Evolutionary conservation across 2,113 vertebrate species (phyloP).

Genomic region (Tretioscincus oriximinensis): DNA sequence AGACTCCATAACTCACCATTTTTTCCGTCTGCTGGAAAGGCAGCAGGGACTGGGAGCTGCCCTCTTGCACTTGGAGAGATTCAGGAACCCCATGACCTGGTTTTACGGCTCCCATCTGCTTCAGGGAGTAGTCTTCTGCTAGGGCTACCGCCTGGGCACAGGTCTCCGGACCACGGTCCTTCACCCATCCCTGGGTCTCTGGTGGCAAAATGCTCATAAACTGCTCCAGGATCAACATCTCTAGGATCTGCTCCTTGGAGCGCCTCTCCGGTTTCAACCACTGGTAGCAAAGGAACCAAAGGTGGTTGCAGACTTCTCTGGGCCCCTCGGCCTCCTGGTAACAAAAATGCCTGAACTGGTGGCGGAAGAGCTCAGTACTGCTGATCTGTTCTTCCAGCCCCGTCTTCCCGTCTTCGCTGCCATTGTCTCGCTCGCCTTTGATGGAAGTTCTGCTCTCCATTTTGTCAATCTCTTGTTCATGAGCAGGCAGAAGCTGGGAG

Average conservation of each 20-base stretch:
- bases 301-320: not conserved
- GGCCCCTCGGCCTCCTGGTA: constrained; percentile 1
- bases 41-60: not conserved
- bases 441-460: not conserved
- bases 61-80: not conserved
- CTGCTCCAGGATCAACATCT: constrained; percentile 28
- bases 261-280: constrained; percentile 5
- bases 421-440: not conserved
- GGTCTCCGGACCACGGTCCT: not conserved
- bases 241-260: constrained; percentile 27
- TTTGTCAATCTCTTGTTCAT: not conserved
- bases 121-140: not conserved
- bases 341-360: constrained; percentile 3
- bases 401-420: not conserved
- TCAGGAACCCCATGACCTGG: not conserved
- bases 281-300: constrained; percentile 17
- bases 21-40: constrained; percentile 22
- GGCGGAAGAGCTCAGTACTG: not conserved
- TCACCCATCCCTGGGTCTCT: not conserved
- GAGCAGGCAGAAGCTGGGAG: not conserved
- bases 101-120: not conserved
- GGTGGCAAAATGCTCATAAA: constrained; percentile 3
- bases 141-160: constrained; percentile 16
- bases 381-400: not conserved
- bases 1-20: not conserved